These are phyloP conservation scores for Antedon mediterranea DNA, from an alignment of 53 echinoderm and acorn worm genomes.

Conservation along the genomic window DNA sequence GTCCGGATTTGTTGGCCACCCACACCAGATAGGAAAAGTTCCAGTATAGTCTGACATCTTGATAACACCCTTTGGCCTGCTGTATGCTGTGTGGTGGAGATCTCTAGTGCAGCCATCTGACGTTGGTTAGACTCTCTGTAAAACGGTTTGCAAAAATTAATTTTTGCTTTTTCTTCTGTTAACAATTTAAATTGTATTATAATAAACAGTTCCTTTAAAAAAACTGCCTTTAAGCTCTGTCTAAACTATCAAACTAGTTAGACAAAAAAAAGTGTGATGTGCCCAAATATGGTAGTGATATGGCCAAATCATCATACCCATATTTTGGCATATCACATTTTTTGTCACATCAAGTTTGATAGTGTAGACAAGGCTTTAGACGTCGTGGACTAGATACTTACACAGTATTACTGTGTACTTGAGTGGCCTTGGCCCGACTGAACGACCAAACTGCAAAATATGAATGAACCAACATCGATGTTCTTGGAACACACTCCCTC, in stretches of 20 bases:
- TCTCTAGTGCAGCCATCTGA: conserved; percentile 77
- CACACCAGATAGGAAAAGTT: conserved; percentile 62
- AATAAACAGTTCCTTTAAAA: no score
- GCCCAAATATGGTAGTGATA: no score
- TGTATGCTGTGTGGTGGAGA: conserved; percentile 25
- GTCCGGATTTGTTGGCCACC: conserved; percentile 71
- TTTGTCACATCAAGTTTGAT: no score
- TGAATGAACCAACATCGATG: conserved; percentile 54
- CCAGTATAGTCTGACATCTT: conserved; percentile 19
- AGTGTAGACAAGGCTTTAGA: no score
- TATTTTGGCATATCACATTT: no score
- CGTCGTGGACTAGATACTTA: conserved; percentile 22
- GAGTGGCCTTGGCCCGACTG: conserved; percentile 30
- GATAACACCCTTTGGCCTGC: neutral
- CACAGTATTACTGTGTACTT: conserved; percentile 51
- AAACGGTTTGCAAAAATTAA: neutral
- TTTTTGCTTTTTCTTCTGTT: no score
- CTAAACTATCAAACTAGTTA: no score
- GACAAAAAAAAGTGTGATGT: no score
- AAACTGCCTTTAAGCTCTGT: no score
- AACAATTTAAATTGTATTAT: no score
- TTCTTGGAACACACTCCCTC: conserved; percentile 60
- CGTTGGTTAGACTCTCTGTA: conserved; percentile 59
- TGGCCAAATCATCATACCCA: no score
- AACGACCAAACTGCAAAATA: conserved; percentile 57